Evolutionary conservation across 2,888 invertebrate species (phyloP), one percentile per base, ranked within the genome.

Genomic region (Athetis lepigone): DNA sequence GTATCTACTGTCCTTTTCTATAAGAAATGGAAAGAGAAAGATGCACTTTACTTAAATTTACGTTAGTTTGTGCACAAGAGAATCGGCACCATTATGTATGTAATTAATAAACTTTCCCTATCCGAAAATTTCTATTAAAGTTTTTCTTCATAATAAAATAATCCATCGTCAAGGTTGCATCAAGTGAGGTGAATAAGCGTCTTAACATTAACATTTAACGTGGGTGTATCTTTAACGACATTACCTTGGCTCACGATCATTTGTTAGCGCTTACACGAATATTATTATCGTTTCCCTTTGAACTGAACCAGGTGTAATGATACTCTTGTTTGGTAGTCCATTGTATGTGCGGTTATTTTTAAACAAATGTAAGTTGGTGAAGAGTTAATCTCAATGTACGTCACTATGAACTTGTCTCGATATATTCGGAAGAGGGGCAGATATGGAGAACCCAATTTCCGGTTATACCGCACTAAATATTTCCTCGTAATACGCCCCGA

Each of bases 251-350:
- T 47, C 40, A 13, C 25, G 33, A 46, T 47, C 49, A 50, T 60
- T 64, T 75, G 70, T 73, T 73, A 50, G 21, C 55, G 33, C 55
- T 55, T 39, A 19, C 56, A 52, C 49, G 42, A 70, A 50, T 60
- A 70, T 54, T 65, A 54, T 55, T 70, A 51, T 50, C 47, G 52
- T 42, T 64, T 57, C 39, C 36, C 42, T 65, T 59, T 43, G 19
- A 46, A 45, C 29, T 46, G 58, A 65, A 50, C 49, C 57, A 46
- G 55, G 54, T 37, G 49, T 52, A 8, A 19, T 42, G 13, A 19
- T 43, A 49, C 61, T 19, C 37, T 61, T n/a, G 36, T 45, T 8
- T 19, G 7, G 9, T 16, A 16, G 16, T 36, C 21, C 37, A 18
- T 29, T 43, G 49, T 19, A 37, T n/a, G 45, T 1, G 4, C 23